phyloP scores from a whole-genome alignment of 2,888 invertebrate genomes.

The Mimas tiliae region DNA sequence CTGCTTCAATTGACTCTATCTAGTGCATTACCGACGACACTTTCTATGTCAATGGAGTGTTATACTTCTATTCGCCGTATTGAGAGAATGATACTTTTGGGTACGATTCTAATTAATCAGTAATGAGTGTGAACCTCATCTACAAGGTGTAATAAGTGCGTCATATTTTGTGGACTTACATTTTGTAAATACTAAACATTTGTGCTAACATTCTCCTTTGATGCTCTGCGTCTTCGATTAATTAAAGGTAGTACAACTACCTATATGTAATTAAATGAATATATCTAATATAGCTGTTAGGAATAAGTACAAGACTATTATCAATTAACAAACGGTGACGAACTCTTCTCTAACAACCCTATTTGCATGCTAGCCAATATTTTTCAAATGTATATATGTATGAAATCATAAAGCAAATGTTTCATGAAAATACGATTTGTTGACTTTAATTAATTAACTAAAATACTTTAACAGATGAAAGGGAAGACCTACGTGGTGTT shows the following conservation, averaged over 20 bases:
- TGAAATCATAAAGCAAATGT: background rate
- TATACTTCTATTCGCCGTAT: slow-evolving; percentile 84
- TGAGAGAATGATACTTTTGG: slow-evolving; percentile 81
- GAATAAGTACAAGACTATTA: background rate
- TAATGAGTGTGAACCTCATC: slow-evolving; percentile 1
- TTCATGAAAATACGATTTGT: slow-evolving; percentile 22
- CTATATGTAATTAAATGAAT: background rate
- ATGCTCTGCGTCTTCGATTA: too few species aligned
- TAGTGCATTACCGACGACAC: slow-evolving; percentile 80
- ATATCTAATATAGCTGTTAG: background rate
- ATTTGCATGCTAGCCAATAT: background rate
- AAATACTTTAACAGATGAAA: slow-evolving; percentile 62
- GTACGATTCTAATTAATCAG: slow-evolving; percentile 67
- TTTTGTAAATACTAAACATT: background rate
- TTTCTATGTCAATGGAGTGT: slow-evolving; percentile 84
- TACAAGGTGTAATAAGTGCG: slow-evolving; percentile 5
- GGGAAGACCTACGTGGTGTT: slow-evolving; percentile 77
- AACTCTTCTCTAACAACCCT: background rate
- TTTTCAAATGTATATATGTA: too few species aligned
- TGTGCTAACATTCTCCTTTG: background rate
- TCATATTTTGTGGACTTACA: background rate
- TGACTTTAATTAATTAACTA: background rate
- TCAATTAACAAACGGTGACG: background rate
- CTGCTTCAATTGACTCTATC: slow-evolving; percentile 87
- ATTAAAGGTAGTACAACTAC: background rate